Conservation (phyloP, 2,797 vertebrate species). For the Mus caroli region DNA sequence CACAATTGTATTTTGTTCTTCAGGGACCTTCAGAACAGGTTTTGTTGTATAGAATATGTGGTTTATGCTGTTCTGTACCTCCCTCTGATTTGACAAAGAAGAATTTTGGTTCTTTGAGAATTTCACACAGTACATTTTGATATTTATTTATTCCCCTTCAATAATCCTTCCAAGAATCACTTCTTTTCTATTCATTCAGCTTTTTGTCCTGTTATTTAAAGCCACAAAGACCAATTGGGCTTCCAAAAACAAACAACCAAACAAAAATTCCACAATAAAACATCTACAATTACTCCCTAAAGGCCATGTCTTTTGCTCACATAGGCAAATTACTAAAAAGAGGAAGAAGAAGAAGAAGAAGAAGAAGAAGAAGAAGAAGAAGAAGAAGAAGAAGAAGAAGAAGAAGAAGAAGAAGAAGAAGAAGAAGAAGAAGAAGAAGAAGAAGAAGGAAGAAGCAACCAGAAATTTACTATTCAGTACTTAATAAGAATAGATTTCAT, state of each 20-base stretch:
- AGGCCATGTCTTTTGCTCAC: not conserved
- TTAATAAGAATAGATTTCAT: not conserved
- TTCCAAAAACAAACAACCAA: too few species aligned
- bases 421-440: not conserved
- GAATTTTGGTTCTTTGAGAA: not conserved
- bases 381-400: too few species aligned
- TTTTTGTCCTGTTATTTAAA: not conserved
- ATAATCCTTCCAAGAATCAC: not conserved
- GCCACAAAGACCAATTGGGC: not conserved
- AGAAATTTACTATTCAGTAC: not conserved
- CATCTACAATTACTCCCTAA: not conserved
- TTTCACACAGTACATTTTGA: not conserved
- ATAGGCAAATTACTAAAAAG: not conserved
- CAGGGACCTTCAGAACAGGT: not conserved
- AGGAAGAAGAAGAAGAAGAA: too few species aligned
- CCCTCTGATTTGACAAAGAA: not conserved
- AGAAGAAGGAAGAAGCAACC: not conserved
- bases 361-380: not conserved
- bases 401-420: not conserved
- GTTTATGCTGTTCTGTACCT: not conserved
- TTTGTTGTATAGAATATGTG: constrained; percentile 3
- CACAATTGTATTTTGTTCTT: constrained; percentile 1
- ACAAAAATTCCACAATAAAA: not conserved
- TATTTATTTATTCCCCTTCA: not conserved
- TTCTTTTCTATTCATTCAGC: not conserved